These are phyloP conservation scores for Melipona bicolor DNA, from an alignment of 2,888 invertebrate genomes.

Conservation along the genomic window DNA sequence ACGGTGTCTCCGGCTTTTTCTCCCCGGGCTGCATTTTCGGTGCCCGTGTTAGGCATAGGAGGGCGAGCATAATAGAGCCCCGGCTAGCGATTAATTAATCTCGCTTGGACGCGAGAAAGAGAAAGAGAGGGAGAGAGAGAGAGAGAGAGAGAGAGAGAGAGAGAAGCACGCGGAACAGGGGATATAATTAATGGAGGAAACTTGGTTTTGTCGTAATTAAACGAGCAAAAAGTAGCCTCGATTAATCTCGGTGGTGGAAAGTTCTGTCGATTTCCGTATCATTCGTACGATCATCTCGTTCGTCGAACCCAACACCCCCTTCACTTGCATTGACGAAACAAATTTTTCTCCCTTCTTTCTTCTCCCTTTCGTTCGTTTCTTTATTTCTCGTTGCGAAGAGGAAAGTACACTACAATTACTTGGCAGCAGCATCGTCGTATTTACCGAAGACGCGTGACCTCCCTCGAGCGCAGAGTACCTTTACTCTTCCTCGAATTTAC, in stretches of 20 bases:
- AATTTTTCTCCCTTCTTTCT: background rate
- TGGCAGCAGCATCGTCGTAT: background rate
- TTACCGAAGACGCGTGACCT: conserved; percentile 36
- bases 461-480: conserved; percentile 19
- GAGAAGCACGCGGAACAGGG: background rate
- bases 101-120: conserved; percentile 21
- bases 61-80: conserved; percentile 53
- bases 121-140: background rate
- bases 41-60: conserved; percentile 49
- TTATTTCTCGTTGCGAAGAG: background rate
- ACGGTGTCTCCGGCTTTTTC: conserved; percentile 63
- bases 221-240: conserved; percentile 33
- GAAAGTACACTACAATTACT: conserved; percentile 14
- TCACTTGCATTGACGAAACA: background rate
- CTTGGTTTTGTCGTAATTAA: conserved; percentile 56
- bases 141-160: background rate
- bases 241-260: conserved; percentile 38
- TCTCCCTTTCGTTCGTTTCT: background rate
- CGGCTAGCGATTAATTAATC: conserved; percentile 62
- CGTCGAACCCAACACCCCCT: background rate
- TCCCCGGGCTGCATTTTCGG: conserved; percentile 45
- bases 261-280: conserved; percentile 20
- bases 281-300: background rate
- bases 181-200: conserved; percentile 56
- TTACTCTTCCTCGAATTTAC: conserved; percentile 48